Evolutionary conservation across 1,140 invertebrate species (phyloP).

Genomic region (Lordiphosa mommai): DNA sequence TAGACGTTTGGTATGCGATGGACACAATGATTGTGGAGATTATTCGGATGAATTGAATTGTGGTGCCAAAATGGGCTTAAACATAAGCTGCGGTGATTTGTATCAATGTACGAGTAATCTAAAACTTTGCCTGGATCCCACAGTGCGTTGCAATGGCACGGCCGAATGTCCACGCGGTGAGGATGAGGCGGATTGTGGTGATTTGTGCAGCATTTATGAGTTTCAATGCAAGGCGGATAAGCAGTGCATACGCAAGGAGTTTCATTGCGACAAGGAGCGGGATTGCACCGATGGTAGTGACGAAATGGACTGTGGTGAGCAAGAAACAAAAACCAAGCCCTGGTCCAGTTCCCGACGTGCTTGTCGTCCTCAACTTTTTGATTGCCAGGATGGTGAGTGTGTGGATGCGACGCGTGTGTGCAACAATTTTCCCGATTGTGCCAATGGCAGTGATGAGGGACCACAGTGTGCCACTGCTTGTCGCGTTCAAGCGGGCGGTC

Average conservation of each 20-base stretch:
- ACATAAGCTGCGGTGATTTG: conserved; percentile 39
- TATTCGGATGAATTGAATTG: conserved; percentile 81
- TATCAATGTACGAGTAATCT: conserved; percentile 83
- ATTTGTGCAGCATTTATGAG: conserved; percentile 80
- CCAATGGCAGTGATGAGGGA: conserved; percentile 65
- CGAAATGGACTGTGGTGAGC: conserved; percentile 82
- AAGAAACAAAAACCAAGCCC: conserved; percentile 1
- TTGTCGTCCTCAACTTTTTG: conserved; percentile 60
- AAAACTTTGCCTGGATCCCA: conserved; percentile 80
- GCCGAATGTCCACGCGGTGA: conserved; percentile 86
- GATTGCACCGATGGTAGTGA: conserved; percentile 86
- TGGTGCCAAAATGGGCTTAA: neutral
- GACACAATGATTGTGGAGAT: conserved; percentile 81
- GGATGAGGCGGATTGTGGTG: conserved; percentile 83
- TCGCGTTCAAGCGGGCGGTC: neutral
- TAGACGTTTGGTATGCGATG: conserved; percentile 80
- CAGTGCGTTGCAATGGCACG: conserved; percentile 84
- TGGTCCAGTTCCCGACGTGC: conserved; percentile 11
- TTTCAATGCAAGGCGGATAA: conserved; percentile 81
- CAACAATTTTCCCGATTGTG: conserved; percentile 84
- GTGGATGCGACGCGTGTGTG: conserved; percentile 82
- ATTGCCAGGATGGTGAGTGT: conserved; percentile 81
- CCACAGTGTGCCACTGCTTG: conserved; percentile 58
- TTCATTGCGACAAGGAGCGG: conserved; percentile 85
- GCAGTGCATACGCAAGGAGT: conserved; percentile 82